These are phyloP conservation scores for Brachypalpus laphriformis DNA, from an alignment of 2,888 invertebrate species.

Conservation along the genomic window DNA sequence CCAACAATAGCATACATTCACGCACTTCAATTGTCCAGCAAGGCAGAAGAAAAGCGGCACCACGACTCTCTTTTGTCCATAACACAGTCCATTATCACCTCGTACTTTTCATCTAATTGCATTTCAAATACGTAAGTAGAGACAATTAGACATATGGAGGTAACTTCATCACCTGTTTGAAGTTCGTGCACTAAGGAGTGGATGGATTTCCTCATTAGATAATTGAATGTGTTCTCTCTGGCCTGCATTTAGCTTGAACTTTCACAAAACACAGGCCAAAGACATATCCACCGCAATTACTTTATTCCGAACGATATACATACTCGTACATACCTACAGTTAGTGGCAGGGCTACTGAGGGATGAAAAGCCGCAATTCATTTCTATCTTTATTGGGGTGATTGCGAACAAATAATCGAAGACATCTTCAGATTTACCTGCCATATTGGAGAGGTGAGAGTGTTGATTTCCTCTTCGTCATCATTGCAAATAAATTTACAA, in stretches of 20 bases:
- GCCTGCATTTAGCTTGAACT: constrained; percentile 51
- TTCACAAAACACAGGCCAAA: neutral
- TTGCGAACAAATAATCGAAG: neutral
- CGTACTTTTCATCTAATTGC: constrained; percentile 68
- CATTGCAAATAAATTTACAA: constrained; percentile 76
- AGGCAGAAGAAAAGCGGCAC: constrained; percentile 6
- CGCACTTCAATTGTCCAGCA: constrained; percentile 48
- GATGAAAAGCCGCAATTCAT: constrained; percentile 43
- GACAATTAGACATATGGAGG: constrained; percentile 54
- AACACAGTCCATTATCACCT: constrained; percentile 51
- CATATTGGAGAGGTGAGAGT: constrained; percentile 58
- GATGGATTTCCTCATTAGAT: constrained; percentile 74
- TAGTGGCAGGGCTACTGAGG: neutral
- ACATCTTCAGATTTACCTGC: constrained; percentile 53
- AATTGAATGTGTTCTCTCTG: constrained; percentile 65
- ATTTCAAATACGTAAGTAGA: constrained; percentile 65
- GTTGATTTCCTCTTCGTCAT: constrained; percentile 72
- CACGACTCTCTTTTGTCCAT: constrained; percentile 58
- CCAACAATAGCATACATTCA: constrained; percentile 47
- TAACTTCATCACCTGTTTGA: constrained; percentile 62
- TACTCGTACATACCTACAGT: neutral
- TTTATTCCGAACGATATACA: constrained; percentile 26
- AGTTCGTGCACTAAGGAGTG: constrained; percentile 63
- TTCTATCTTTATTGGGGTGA: constrained; percentile 33
- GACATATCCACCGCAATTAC: constrained; percentile 32